phyloP scores from a whole-genome alignment of 2,113 vertebrate species.

The Ictalurus furcatus region DNA sequence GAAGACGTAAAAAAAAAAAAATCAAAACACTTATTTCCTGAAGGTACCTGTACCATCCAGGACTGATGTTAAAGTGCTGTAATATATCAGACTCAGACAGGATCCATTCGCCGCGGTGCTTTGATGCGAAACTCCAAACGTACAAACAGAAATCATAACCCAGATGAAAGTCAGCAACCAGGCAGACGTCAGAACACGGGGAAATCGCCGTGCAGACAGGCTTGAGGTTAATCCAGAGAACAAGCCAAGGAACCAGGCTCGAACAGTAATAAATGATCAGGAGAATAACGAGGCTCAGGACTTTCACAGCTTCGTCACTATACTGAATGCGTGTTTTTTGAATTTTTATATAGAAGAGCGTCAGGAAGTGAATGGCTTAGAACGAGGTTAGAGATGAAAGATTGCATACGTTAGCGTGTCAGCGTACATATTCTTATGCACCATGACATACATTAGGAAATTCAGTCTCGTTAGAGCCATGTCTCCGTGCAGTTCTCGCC shows the following conservation, averaged over 20 bases:
- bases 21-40: background rate
- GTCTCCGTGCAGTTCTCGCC: too few relatives aligned
- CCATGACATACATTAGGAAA: too few relatives aligned
- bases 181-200: background rate
- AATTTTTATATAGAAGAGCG: background rate
- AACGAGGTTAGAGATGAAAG: background rate
- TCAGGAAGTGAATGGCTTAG: background rate
- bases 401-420: too few relatives aligned
- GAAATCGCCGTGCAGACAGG: background rate
- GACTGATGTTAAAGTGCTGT: background rate
- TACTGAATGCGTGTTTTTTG: background rate
- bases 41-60: background rate
- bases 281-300: background rate
- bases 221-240: background rate
- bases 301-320: background rate
- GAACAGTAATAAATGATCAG: background rate
- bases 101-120: background rate
- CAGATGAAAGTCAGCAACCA: background rate
- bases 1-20: too few relatives aligned
- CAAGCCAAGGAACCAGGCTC: background rate
- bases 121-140: background rate
- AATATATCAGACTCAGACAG: background rate
- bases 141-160: background rate
- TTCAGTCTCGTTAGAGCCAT: too few relatives aligned
- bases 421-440: background rate